Evolutionary conservation across 1,140 invertebrate genomes (phyloP), one percentile per base, ranked within the genome.

Genomic region (Pseudomyrmex concolor): DNA sequence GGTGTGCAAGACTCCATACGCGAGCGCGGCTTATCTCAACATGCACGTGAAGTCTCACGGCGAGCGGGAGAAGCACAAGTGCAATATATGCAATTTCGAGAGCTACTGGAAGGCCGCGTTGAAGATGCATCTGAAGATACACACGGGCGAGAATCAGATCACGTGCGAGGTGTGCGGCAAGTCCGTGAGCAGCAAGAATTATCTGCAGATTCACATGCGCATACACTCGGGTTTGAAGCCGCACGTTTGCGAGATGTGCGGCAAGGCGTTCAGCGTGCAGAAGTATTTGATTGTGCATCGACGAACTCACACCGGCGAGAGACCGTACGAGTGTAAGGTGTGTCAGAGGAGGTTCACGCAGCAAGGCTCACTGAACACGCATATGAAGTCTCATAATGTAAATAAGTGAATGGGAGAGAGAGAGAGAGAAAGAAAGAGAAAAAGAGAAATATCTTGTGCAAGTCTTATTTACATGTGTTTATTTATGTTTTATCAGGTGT

Each of bases 41-140:
- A 86, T 89, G 60, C 92, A 93, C 25, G 83, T 89, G 60, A 92
- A 91, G 15, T 89, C 89, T 0, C 92, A 93, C 50, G 91, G 91
- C 0, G 71, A 92, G 17, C 77, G 91, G 0, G 91, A 97, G 59
- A 92, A 90, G n/a, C 85, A 91, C 78, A 92, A 92, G 19, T 93
- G 93, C 68, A 89, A 87, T 9, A 43, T 90, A 7, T 93, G 93
- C 66, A 82, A 90, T 12, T 93, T 92, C 45, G 91, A 92, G 73
- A 93, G 89, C n/a, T 88, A 91, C n/a, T 93, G 92, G 92, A 93
- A 93, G 57, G 85, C 89, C 4, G 93, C 90, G n/a, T 94, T 98
- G 70, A 98, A 98, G 93, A 95, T 97, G 54, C 98, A 99, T 91
- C 97, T 99, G 95, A 96, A 96, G 91, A 95, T 95, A 19, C 96